These are phyloP conservation scores for Austrofundulus limnaeus DNA, from an alignment of 2,113 vertebrate species.

Conservation along the genomic window DNA sequence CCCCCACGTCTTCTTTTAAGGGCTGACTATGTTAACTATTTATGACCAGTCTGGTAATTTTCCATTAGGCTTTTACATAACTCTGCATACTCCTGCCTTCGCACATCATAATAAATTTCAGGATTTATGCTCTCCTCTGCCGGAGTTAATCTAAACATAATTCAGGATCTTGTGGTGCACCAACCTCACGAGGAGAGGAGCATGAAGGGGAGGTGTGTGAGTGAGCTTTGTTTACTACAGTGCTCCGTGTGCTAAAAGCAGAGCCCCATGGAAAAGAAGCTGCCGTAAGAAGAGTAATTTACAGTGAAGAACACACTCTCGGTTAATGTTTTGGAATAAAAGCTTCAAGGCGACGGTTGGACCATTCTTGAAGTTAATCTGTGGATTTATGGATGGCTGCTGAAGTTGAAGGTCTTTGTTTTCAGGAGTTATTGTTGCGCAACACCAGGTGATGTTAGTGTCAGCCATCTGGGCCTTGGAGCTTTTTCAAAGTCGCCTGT, in stretches of 20 bases:
- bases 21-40: constrained; percentile 14
- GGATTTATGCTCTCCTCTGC: constrained; percentile 30
- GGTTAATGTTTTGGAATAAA: constrained; percentile 65
- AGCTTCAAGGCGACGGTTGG: constrained; percentile 48
- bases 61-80: constrained; percentile 29
- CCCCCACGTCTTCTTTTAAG: constrained; percentile 9
- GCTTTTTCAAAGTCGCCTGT: constrained; percentile 10
- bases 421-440: constrained; percentile 41
- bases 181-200: constrained; percentile 33
- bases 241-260: constrained; percentile 10
- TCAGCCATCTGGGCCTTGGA: constrained; percentile 14
- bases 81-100: constrained; percentile 13
- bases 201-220: constrained; percentile 25
- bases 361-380: constrained; percentile 54
- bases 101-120: constrained; percentile 16
- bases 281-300: constrained; percentile 47
- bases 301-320: constrained; percentile 38
- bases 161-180: constrained; percentile 34
- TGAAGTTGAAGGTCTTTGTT: constrained; percentile 45
- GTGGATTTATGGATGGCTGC: constrained; percentile 45
- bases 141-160: constrained; percentile 48
- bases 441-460: constrained; percentile 39
- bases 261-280: constrained; percentile 18
- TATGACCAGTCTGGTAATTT: constrained; percentile 26
- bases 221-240: constrained; percentile 51